Base-by-base conservation (phyloP, 2,888 invertebrate species). In the Rhagonycha fulva region DNA sequence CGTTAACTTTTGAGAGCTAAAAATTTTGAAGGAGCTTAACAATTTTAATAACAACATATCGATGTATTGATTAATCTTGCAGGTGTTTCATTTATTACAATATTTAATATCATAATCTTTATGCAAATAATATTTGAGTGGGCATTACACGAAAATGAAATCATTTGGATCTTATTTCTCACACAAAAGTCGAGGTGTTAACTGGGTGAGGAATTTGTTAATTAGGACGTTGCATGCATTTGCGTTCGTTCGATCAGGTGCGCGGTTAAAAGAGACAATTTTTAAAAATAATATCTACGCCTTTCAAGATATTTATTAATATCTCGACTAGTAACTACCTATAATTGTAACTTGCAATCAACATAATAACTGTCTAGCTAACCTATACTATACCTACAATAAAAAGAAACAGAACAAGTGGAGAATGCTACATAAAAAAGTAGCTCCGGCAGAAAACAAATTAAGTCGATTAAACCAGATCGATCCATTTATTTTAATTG, bases 91-190 rank as follows among this genome's bases (percentile, higher is more conserved):
- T 63, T 47, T 72, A 32, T 72, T 47, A 47, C 47, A 47, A 47
- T 71, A 30, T 62, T 68, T 47, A 62, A 62, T 63, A 70, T 69
- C 66, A 74, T 70, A 73, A 66, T 66, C 68, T 69, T 72, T 76
- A 76, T 72, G 76, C 75, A 75, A 76, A 76, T 76, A 72, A 14
- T 14, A 30, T 28, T 74, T 61, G 62, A 68, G 71, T 76, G 71
- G 71, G 71, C 68, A 66, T 26, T 63, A 47, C 26, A 60, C 66
- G 24, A 61, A 32, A 30, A 32, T 12, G 23, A 70, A 61, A 60
- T 62, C n/a, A 14, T 28, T 70, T 26, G 62, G 7, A 47, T 47
- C 26, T 11, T 26, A 62, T 70, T 70, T 62, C 28, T 62, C 70
- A 70, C 62, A 47, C 60, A 66, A 66, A 60, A 70, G 74, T 66